Percentiles rank a stretch among this genome's conserved stretches.
Conservation (phyloP, 2,797 vertebrate species). For the Orientallactaga sibirica region DNA sequence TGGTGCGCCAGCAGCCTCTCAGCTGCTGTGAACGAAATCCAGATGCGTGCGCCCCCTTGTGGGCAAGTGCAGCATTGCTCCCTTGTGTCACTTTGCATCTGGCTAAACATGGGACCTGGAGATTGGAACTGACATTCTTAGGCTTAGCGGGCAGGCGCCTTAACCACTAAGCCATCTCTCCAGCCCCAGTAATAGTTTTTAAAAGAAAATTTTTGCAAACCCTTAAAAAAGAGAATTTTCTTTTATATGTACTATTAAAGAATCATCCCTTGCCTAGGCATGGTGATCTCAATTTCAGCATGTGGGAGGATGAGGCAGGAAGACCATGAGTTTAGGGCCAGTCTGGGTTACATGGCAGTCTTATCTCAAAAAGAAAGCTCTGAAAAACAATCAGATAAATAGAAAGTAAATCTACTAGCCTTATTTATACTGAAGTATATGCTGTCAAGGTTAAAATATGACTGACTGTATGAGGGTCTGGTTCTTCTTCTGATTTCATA, state of each 20-base stretch:
- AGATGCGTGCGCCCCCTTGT: too few relatives aligned
- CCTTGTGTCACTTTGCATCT: too few relatives aligned
- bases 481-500: neutral
- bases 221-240: neutral
- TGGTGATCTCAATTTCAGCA: neutral
- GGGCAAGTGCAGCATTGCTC: too few relatives aligned
- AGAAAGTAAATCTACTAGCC: neutral
- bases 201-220: constrained; percentile 16
- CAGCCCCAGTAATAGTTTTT: neutral
- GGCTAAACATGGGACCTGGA: too few relatives aligned
- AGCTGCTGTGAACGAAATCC: too few relatives aligned
- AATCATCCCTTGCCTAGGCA: neutral
- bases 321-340: neutral
- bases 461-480: neutral
- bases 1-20: too few relatives aligned
- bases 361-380: neutral
- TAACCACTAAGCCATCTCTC: too few relatives aligned
- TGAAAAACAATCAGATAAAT: neutral
- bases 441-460: neutral
- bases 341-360: neutral
- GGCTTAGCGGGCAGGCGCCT: too few relatives aligned
- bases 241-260: neutral
- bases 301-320: neutral
- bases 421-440: constrained; percentile 40
- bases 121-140: too few relatives aligned